These are phyloP conservation scores for Herminia tarsipennalis DNA, from an alignment of 2,888 invertebrate genomes.

Conservation along the genomic window DNA sequence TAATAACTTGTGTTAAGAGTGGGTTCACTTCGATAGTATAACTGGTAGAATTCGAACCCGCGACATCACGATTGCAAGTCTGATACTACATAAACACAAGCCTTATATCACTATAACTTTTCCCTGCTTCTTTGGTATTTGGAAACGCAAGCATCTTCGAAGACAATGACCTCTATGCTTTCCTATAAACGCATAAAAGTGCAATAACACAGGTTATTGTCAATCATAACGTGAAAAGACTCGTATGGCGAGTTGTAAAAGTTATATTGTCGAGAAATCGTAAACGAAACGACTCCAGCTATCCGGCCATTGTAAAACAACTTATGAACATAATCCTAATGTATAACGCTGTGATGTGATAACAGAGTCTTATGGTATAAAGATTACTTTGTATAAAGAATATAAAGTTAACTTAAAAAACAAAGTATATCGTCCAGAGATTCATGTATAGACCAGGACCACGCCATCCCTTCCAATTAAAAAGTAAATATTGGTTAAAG, in stretches of 20 bases:
- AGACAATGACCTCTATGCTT: constrained; percentile 10
- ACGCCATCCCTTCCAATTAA: too few species aligned
- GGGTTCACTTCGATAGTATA: too few species aligned
- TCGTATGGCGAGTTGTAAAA: constrained; percentile 38
- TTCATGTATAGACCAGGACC: too few species aligned
- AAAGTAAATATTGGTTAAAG: too few species aligned
- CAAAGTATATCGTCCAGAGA: too few species aligned
- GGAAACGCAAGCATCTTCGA: not conserved
- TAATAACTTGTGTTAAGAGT: too few species aligned
- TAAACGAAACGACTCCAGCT: constrained; percentile 32
- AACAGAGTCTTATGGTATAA: constrained; percentile 2
- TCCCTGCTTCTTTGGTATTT: not conserved
- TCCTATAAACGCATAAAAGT: constrained; percentile 37
- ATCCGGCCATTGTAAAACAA: constrained; percentile 32
- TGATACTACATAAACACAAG: not conserved
- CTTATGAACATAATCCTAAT: constrained; percentile 29
- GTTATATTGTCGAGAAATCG: constrained; percentile 34
- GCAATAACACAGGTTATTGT: constrained; percentile 47
- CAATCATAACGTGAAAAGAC: constrained; percentile 40
- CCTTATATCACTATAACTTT: not conserved
- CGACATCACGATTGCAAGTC: too few species aligned
- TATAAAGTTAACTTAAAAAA: too few species aligned
- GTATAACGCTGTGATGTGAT: constrained; percentile 5
- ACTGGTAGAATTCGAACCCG: too few species aligned
- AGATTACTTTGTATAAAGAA: constrained; percentile 20